These are phyloP conservation scores for Corythaeola cristata DNA, from an alignment of 2,113 vertebrate genomes.

Conservation along the genomic window DNA sequence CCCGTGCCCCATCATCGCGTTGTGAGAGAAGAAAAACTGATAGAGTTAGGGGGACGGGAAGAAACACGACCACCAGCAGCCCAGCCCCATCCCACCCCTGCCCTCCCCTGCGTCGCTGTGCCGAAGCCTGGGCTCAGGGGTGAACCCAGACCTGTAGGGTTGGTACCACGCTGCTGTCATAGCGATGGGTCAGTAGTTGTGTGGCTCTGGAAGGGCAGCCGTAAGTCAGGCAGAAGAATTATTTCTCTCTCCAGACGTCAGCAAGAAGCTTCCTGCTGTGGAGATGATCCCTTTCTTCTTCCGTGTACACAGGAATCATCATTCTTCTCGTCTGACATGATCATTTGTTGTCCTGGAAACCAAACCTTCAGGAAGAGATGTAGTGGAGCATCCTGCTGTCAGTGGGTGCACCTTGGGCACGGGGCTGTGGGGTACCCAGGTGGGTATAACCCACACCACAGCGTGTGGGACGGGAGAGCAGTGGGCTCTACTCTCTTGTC, in stretches of 20 bases:
- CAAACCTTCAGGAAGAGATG: neutral
- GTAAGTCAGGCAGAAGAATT: neutral
- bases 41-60: accelerated
- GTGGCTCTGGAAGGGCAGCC: neutral
- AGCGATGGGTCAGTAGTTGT: neutral
- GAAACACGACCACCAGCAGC: neutral
- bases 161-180: accelerated
- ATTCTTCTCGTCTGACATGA: conserved; percentile 36
- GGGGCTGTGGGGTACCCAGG: neutral
- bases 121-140: neutral
- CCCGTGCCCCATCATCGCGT: accelerated
- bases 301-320: neutral
- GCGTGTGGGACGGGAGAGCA: neutral
- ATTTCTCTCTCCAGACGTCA: neutral
- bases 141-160: accelerated
- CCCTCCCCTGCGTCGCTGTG: accelerated
- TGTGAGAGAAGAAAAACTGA: neutral
- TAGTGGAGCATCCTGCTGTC: neutral
- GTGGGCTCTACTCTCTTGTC: neutral
- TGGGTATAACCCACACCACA: accelerated
- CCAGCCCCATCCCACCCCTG: neutral
- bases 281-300: conserved; percentile 43
- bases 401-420: neutral
- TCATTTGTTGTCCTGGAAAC: conserved; percentile 55
- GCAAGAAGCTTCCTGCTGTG: conserved; percentile 13